Conservation (phyloP, 2,113 vertebrate species). For the Rana temporaria region DNA sequence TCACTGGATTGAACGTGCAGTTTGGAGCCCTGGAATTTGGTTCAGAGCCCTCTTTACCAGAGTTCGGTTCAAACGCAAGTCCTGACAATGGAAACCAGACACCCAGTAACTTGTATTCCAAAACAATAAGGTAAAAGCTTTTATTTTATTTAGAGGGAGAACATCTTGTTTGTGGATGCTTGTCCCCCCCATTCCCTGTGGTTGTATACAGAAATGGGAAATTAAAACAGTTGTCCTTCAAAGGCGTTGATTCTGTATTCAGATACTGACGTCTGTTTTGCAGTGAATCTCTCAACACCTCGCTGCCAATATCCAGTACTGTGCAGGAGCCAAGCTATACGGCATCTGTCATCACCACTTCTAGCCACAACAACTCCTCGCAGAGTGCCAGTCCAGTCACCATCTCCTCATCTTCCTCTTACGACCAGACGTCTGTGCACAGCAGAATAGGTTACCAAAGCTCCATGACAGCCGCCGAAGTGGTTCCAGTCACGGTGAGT, state of each 20-base stretch:
- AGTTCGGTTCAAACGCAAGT: constrained; percentile 82
- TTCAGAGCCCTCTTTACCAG: constrained; percentile 84
- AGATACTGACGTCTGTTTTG: constrained; percentile 10
- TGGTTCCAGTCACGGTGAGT: constrained; percentile 64
- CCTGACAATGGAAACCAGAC: constrained; percentile 75
- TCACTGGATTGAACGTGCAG: constrained; percentile 92
- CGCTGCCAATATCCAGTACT: constrained; percentile 76
- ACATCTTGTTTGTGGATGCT: no score
- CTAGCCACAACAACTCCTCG: constrained; percentile 71
- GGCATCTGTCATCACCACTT: constrained; percentile 72
- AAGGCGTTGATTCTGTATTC: background rate
- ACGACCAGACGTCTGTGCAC: constrained; percentile 75
- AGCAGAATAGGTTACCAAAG: constrained; percentile 76
- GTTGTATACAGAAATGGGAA: background rate
- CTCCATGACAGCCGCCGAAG: constrained; percentile 65
- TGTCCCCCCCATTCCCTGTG: background rate
- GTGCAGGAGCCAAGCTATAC: constrained; percentile 74
- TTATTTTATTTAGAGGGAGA: no score
- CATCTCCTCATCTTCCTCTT: constrained; percentile 67
- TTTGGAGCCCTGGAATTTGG: constrained; percentile 96
- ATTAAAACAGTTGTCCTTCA: background rate
- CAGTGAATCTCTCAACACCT: constrained; percentile 79
- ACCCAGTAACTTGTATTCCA: constrained; percentile 87
- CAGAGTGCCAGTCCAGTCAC: constrained; percentile 69
- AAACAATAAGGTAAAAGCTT: constrained; percentile 83